phyloP scores from a whole-genome alignment of 2,113 vertebrate genomes.

The Phrynosoma blainvillii region DNA sequence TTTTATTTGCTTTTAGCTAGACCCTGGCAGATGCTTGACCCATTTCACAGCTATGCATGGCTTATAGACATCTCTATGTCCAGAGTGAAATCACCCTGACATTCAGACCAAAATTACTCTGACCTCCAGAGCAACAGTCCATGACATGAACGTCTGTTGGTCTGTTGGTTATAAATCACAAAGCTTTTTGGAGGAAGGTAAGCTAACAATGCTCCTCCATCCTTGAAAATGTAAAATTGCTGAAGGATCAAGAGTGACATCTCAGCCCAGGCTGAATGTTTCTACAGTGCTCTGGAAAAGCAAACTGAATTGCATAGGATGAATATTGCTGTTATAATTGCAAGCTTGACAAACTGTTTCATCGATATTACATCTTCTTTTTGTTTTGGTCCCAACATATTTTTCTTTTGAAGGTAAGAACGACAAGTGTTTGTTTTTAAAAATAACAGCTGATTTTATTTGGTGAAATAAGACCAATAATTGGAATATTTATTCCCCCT shows the following conservation, averaged over 20 bases:
- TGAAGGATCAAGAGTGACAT: not conserved
- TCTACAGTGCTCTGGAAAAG: not conserved
- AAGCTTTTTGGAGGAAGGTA: not conserved
- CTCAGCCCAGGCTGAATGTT: not conserved
- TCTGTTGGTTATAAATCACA: no score
- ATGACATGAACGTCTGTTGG: no score
- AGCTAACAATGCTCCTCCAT: not conserved
- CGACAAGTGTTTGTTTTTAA: not conserved
- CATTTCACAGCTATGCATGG: no score
- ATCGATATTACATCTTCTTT: not conserved
- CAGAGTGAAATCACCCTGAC: no score
- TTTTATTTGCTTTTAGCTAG: no score
- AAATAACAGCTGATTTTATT: not conserved
- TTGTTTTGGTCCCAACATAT: slow-evolving; percentile 7
- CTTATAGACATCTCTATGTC: no score
- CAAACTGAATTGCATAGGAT: fast-evolving
- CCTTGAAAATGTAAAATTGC: slow-evolving; percentile 45
- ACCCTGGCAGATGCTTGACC: no score
- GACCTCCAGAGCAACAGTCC: no score
- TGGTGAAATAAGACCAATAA: slow-evolving; percentile 35
- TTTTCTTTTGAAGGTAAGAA: not conserved
- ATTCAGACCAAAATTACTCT: no score
- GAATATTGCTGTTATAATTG: not conserved
- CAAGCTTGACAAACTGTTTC: fast-evolving
- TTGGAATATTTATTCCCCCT: not conserved